These are phyloP conservation scores for Chrysemys picta DNA, from an alignment of 2,113 vertebrate species.

Conservation along the genomic window DNA sequence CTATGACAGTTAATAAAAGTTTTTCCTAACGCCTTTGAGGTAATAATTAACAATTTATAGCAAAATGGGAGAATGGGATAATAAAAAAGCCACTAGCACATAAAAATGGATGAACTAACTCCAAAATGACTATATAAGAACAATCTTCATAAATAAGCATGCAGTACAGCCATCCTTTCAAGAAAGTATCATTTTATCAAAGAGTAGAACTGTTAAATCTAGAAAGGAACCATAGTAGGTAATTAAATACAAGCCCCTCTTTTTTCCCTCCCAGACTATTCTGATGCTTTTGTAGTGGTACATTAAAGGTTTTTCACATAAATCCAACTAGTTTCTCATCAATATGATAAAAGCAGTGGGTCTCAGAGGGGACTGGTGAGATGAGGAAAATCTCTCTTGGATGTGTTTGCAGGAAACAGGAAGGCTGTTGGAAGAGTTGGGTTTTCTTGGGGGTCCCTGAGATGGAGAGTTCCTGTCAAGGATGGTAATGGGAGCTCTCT, in stretches of 20 bases:
- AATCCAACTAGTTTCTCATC: neutral
- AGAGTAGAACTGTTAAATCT: neutral
- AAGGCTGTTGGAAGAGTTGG: neutral
- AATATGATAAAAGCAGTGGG: accelerated
- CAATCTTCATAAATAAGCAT: neutral
- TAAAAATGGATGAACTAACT: conserved; percentile 39
- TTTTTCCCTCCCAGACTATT: neutral
- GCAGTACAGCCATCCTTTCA: neutral
- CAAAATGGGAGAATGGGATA: neutral
- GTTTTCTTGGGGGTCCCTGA: neutral
- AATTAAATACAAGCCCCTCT: neutral
- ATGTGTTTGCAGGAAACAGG: accelerated
- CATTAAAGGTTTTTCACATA: neutral
- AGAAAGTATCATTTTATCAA: neutral
- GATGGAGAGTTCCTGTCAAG: neutral
- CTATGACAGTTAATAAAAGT: conserved; percentile 44
- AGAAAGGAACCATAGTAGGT: neutral
- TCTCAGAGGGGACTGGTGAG: neutral
- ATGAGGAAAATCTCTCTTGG: neutral
- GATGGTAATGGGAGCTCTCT: neutral
- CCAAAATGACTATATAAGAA: neutral
- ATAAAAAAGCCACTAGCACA: conserved; percentile 29
- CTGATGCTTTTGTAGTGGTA: neutral
- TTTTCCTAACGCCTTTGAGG: conserved; percentile 15
- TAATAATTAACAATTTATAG: conserved; percentile 67